phyloP scores from a whole-genome alignment of 2,113 vertebrate genomes.

The Hyaena hyaena region DNA sequence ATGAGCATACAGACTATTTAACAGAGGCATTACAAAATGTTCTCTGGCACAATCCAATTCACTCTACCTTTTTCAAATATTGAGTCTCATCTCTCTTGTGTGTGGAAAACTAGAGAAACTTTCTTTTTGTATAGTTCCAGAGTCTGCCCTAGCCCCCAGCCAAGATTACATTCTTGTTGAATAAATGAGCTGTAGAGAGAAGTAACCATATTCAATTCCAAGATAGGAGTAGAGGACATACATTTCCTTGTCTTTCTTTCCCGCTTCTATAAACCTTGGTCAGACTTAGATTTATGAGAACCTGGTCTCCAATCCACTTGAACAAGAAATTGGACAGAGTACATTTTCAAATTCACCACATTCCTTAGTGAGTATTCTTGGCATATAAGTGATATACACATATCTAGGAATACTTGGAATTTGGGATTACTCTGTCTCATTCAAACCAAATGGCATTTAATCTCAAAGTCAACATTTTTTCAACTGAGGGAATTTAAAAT shows the following conservation, averaged over 20 bases:
- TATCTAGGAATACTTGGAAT: slow-evolving; percentile 28
- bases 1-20: slow-evolving; percentile 6
- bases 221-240: background rate
- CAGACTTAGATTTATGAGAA: slow-evolving; percentile 27
- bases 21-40: slow-evolving; percentile 38
- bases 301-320: background rate
- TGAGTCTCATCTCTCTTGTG: background rate
- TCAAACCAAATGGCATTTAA: slow-evolving; percentile 33
- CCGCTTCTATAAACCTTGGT: background rate
- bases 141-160: background rate
- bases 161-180: background rate
- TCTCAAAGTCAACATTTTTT: slow-evolving; percentile 34
- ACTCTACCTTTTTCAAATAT: slow-evolving; percentile 40
- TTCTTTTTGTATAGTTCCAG: background rate
- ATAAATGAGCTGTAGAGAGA: background rate
- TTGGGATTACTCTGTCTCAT: background rate
- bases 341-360: background rate
- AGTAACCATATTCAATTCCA: background rate
- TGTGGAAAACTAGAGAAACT: slow-evolving; percentile 32
- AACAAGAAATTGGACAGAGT: background rate
- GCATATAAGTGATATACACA: slow-evolving; percentile 7
- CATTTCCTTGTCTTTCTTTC: background rate
- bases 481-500: slow-evolving; percentile 33
- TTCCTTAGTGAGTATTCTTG: background rate
- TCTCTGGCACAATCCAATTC: background rate